phyloP scores from a whole-genome alignment of 2,797 vertebrate species.

The Gorsachius magnificus region DNA sequence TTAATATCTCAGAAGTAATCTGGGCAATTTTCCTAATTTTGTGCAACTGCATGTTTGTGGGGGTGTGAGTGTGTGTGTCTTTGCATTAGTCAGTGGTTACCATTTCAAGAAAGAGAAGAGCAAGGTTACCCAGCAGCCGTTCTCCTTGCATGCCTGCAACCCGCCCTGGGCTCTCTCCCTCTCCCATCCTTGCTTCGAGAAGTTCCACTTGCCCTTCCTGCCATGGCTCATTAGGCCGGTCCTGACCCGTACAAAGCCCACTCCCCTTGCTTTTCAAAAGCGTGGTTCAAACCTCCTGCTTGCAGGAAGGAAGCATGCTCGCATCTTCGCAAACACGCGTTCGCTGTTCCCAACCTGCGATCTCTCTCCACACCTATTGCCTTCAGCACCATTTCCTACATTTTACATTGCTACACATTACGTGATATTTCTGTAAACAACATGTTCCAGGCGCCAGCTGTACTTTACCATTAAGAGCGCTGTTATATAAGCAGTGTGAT shows the following conservation, averaged over 20 bases:
- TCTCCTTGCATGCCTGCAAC: not conserved
- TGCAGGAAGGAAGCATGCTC: not conserved
- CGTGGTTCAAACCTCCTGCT: not conserved
- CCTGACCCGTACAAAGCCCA: not conserved
- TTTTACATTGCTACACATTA: not conserved
- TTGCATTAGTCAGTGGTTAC: not conserved
- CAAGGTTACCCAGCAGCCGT: not conserved
- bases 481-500: conserved; percentile 1
- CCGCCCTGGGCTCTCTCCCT: not conserved
- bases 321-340: fast-evolving
- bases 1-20: not conserved
- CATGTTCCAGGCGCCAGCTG: conserved; percentile 36
- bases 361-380: not conserved
- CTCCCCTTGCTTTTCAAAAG: not conserved
- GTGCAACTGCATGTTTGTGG: not conserved
- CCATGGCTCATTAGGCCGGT: fast-evolving
- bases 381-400: not conserved
- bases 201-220: not conserved
- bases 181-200: not conserved
- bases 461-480: not conserved
- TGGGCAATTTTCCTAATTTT: not conserved
- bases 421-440: not conserved
- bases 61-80: not conserved
- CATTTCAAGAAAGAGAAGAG: not conserved
- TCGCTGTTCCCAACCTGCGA: not conserved